Base-by-base conservation (phyloP, 2,113 vertebrate genomes). In the Tragelaphus buxtoni region DNA sequence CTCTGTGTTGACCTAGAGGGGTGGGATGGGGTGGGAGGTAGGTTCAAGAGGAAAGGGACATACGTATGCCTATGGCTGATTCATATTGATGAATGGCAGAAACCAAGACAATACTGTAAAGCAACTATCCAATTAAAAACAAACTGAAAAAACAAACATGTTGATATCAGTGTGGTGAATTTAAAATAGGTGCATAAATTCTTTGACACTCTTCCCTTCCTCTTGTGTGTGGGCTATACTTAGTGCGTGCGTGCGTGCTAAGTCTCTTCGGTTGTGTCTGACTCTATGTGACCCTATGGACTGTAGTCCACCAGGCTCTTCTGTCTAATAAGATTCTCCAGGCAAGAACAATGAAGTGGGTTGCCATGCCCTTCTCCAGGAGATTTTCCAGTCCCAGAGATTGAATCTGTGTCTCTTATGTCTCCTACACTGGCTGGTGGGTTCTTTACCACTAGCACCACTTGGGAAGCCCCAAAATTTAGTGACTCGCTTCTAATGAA, bases 171-270 rank as follows among this genome's bases (percentile, higher is more conserved):
- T 76, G 22, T 45, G 72, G 24, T 45, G 11, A 35, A 35, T 88
- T 82, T 72, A 74, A 84, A 90, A 77, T 55, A 9, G 0, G 53
- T 77, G 6, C 22, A 47, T 47, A 55, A 55, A 11, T 94, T 84
- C 51, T 76, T 76, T 7, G 5, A 13, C 26, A 32, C 6, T 60
- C 53, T 26, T 81, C 18, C 22, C 74, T 61, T 72, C 76, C 53
- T 61, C 14, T n/a, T 45, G 45, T 60, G 35, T 45, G 45, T 76
- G 65, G 11, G 56, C 56, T 85, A 39, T 39, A 39, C 18, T 39
- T 11, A 5, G 9, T 69, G n/a, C n/a, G 22, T 39, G 18, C 2
- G 0, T 69, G 65, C 9, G 0, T 39, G 18, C 18, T 22, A 39
- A 3, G n/a, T 3, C 18, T 69, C 18, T 69, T 69, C 2, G 1